A percentile compares a stretch with the other conserved stretches of the same genome.
These are phyloP conservation scores for Musca domestica DNA, from an alignment of 1,140 invertebrate species.

Conservation along the genomic window DNA sequence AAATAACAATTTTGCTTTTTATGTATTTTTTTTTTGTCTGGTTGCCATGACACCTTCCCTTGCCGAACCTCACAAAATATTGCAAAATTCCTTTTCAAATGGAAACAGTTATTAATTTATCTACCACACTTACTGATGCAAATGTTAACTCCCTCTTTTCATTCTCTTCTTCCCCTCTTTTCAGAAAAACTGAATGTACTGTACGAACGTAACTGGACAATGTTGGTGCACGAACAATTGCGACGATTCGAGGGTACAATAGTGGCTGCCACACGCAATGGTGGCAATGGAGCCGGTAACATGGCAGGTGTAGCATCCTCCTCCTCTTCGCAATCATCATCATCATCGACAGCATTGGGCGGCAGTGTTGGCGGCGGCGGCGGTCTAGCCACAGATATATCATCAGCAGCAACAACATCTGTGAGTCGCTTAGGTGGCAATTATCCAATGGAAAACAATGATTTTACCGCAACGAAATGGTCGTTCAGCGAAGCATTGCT, in stretches of 20 bases:
- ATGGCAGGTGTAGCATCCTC: background rate
- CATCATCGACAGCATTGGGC: background rate
- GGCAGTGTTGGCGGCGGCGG: conserved; percentile 28
- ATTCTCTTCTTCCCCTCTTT: conserved; percentile 44
- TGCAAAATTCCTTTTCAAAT: no score
- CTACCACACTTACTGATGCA: no score
- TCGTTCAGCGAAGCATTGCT: conserved; percentile 75
- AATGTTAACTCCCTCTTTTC: background rate
- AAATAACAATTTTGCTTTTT: no score
- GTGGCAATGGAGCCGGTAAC: background rate
- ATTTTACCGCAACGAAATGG: conserved; percentile 59
- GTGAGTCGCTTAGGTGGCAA: conserved; percentile 37
- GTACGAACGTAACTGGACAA: conserved; percentile 79
- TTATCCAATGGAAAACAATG: conserved; percentile 7
- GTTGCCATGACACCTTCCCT: no score
- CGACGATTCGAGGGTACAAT: conserved; percentile 74
- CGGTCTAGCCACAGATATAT: conserved; percentile 12
- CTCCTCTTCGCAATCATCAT: background rate
- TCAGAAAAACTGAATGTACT: conserved; percentile 77
- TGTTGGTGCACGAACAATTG: conserved; percentile 70
- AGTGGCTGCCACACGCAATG: conserved; percentile 65
- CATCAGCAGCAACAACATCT: conserved; percentile 24
- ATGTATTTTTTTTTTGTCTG: no score
- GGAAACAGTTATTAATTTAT: no score
- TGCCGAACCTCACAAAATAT: no score